phyloP scores from a whole-genome alignment of 2,888 invertebrate genomes.

The Drosophila gaucha region DNA sequence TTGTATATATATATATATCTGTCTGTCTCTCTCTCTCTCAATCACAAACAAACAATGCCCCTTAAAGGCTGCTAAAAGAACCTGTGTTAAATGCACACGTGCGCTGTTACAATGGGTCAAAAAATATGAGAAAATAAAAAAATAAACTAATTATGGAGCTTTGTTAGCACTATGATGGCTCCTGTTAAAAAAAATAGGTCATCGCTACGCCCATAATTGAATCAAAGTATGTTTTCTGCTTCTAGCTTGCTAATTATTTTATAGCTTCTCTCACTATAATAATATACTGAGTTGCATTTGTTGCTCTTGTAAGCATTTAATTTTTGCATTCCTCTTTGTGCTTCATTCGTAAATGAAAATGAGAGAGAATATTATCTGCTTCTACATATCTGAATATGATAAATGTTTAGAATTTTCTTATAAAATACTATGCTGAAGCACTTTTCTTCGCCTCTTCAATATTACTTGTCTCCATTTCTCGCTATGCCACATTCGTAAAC shows the following conservation, averaged over 20 bases:
- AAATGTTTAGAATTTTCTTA: no score
- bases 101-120: slow-evolving; percentile 8
- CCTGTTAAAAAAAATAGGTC: slow-evolving; percentile 3
- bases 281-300: no score
- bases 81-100: slow-evolving; percentile 9
- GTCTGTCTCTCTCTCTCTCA: neutral
- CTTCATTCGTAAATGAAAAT: neutral
- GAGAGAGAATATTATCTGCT: no score
- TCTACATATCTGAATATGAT: no score
- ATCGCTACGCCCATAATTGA: neutral
- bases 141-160: slow-evolving; percentile 28
- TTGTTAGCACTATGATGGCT: neutral
- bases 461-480: no score
- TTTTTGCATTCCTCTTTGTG: neutral
- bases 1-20: neutral
- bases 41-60: neutral
- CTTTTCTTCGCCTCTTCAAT: no score
- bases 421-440: no score
- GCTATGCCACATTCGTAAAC: no score
- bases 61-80: neutral
- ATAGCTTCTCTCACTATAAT: neutral
- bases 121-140: slow-evolving; percentile 15
- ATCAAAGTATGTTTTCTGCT: neutral
- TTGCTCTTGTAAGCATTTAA: accelerated
- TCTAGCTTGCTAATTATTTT: neutral